These are phyloP conservation scores for Podabrus alpinus DNA, from an alignment of 2,888 invertebrate species.

Conservation along the genomic window DNA sequence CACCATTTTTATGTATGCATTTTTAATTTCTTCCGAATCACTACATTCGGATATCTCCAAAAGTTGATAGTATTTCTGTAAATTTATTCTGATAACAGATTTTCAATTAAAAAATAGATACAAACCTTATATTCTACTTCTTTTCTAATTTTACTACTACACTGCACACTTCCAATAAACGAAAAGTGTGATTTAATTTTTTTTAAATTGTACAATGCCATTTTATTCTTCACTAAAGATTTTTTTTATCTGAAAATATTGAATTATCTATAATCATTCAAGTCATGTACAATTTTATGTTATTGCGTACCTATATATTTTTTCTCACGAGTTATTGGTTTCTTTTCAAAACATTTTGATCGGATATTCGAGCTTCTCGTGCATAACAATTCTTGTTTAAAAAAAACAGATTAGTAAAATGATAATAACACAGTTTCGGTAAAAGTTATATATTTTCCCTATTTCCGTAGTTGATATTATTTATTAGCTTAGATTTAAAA, in stretches of 20 bases:
- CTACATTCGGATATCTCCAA: constrained; percentile 70
- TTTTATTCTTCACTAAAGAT: neutral
- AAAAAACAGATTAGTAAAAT: too few relatives aligned
- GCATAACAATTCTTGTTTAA: too few relatives aligned
- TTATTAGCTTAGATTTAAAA: too few relatives aligned
- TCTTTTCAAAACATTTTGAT: too few relatives aligned
- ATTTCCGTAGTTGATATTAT: too few relatives aligned
- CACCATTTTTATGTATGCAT: constrained; percentile 74
- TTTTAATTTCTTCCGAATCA: constrained; percentile 72
- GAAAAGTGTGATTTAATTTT: constrained; percentile 11
- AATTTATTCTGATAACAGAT: constrained; percentile 14
- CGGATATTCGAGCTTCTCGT: too few relatives aligned
- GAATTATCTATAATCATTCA: too few relatives aligned
- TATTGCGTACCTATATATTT: neutral
- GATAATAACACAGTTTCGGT: too few relatives aligned
- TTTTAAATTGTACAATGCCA: constrained; percentile 19
- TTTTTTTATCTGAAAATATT: neutral
- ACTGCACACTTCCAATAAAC: constrained; percentile 2
- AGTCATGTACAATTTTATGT: too few relatives aligned
- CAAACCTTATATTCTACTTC: constrained; percentile 31
- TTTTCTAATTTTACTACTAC: constrained; percentile 17
- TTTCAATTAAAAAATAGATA: neutral
- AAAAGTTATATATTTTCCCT: too few relatives aligned
- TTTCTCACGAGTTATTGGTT: neutral
- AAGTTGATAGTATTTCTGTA: constrained; percentile 69